Evolutionary conservation across 2,888 invertebrate genomes (phyloP).

Genomic region (Tetramorium bicarinatum): DNA sequence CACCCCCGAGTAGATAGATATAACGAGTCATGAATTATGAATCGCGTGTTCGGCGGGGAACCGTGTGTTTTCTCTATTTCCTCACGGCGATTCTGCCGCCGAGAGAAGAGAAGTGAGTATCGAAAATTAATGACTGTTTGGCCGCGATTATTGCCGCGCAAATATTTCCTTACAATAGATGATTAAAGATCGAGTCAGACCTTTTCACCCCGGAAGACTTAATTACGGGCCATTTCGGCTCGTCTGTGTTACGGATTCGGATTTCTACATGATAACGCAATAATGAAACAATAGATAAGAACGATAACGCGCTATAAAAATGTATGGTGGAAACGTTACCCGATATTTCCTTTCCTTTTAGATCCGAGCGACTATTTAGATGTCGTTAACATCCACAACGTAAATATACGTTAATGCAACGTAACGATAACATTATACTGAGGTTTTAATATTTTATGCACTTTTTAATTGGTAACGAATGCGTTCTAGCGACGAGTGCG

Average conservation of each 20-base stretch:
- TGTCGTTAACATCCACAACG: conserved; percentile 7
- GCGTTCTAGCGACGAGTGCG: conserved; percentile 10
- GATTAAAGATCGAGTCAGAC: conserved; percentile 7
- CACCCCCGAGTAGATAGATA: conserved; percentile 50
- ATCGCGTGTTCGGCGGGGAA: conserved; percentile 57
- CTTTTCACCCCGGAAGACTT: not conserved
- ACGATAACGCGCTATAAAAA: not conserved
- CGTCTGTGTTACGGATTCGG: not conserved
- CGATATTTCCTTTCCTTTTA: conserved; percentile 3
- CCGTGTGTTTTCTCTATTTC: conserved; percentile 55
- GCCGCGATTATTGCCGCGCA: conserved; percentile 25
- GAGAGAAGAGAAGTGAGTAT: conserved; percentile 9
- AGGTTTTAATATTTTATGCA: conserved; percentile 40
- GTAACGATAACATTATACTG: conserved; percentile 10
- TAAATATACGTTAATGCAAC: conserved; percentile 29
- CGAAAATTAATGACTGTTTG: conserved; percentile 28
- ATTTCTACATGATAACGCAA: not conserved
- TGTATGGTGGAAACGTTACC: not conserved
- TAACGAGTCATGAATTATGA: conserved; percentile 77
- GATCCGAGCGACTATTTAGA: not conserved
- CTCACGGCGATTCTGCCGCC: conserved; percentile 30
- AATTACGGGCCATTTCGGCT: not conserved
- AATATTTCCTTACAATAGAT: conserved; percentile 23
- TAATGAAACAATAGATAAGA: not conserved
- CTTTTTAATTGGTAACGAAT: conserved; percentile 47